These are phyloP conservation scores for Hestina assimilis DNA, from an alignment of 1,140 invertebrate genomes.

Conservation along the genomic window DNA sequence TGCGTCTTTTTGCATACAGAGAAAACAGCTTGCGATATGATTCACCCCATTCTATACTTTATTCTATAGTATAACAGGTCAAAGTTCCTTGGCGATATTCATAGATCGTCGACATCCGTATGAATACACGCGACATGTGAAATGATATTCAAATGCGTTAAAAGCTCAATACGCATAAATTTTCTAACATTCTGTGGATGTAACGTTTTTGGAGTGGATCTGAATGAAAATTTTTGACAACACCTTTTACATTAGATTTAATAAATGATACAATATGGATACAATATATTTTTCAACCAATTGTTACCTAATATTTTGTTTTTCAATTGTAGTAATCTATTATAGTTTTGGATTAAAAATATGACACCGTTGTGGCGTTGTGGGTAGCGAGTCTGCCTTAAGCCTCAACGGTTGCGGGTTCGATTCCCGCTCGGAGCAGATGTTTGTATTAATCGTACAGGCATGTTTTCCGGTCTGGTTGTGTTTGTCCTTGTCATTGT, in stretches of 20 bases:
- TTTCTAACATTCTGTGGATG: slow-evolving; percentile 31
- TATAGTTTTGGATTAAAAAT: too few species aligned
- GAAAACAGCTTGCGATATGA: background rate
- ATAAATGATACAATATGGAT: too few species aligned
- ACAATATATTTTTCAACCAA: too few species aligned
- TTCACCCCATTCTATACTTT: background rate
- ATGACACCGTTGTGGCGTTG: too few species aligned
- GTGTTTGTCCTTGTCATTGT: too few species aligned
- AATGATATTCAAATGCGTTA: slow-evolving; percentile 34
- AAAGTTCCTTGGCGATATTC: background rate
- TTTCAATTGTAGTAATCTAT: too few species aligned
- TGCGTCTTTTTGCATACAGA: slow-evolving; percentile 9
- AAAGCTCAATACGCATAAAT: slow-evolving; percentile 31
- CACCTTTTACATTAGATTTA: too few species aligned
- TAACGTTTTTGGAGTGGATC: slow-evolving; percentile 18
- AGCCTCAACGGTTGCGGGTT: background rate
- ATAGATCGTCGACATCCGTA: background rate
- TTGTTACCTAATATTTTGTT: too few species aligned
- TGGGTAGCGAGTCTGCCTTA: too few species aligned
- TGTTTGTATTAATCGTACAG: too few species aligned
- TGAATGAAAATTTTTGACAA: slow-evolving; percentile 14
- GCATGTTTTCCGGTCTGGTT: too few species aligned
- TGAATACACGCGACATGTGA: slow-evolving; percentile 9
- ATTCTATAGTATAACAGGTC: background rate
- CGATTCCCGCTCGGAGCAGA: too few species aligned